Evolutionary conservation across 2,113 vertebrate species (phyloP).

Genomic region (Eleginops maclovinus): DNA sequence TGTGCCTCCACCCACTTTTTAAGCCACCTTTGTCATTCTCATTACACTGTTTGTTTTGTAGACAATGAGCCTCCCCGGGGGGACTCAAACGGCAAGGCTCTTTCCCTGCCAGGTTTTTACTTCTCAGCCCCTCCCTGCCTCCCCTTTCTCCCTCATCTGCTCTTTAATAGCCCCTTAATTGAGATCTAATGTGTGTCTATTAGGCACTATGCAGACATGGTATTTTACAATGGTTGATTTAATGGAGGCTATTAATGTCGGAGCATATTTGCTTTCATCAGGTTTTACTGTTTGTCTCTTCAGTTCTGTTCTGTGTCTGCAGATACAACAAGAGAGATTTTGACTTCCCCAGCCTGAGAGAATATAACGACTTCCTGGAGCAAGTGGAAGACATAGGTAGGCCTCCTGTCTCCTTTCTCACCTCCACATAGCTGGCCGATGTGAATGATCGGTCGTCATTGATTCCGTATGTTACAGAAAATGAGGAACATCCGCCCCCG

Average conservation of each 20-base stretch:
- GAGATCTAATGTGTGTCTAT: constrained; percentile 78
- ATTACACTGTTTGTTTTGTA: constrained; percentile 86
- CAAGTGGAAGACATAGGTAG: constrained; percentile 96
- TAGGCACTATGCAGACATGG: constrained; percentile 67
- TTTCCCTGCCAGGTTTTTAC: constrained; percentile 80
- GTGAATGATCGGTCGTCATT: neutral
- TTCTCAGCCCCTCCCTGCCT: constrained; percentile 71
- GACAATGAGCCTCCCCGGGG: constrained; percentile 80
- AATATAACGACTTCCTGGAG: constrained; percentile 98
- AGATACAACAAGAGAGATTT: constrained; percentile 98
- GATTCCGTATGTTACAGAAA: neutral
- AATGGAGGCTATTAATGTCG: constrained; percentile 71
- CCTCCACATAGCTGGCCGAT: neutral
- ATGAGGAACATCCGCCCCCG: no score
- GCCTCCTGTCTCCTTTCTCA: constrained; percentile 22
- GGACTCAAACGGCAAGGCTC: constrained; percentile 71
- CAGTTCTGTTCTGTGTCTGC: constrained; percentile 65
- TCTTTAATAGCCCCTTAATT: constrained; percentile 80
- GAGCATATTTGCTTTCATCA: constrained; percentile 60
- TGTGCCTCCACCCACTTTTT: constrained; percentile 76
- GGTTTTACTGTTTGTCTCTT: constrained; percentile 55
- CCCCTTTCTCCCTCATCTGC: constrained; percentile 65
- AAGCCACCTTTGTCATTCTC: constrained; percentile 82
- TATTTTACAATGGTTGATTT: constrained; percentile 76
- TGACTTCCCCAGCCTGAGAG: constrained; percentile 91